Conservation (phyloP, 2,888 invertebrate species). For the Scaptomyza polygonia region DNA sequence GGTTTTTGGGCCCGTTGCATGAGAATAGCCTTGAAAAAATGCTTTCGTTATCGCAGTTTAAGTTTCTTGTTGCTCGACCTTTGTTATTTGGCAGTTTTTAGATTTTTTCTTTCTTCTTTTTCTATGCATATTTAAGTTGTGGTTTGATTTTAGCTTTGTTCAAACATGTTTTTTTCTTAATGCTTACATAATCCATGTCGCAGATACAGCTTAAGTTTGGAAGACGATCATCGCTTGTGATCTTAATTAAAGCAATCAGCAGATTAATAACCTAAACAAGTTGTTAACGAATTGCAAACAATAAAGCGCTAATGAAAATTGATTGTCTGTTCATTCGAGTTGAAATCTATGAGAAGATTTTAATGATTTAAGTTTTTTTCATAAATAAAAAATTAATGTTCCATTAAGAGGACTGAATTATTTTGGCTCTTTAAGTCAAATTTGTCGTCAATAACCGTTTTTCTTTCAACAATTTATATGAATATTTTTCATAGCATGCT, state of each 20-base stretch:
- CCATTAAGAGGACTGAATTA: no score
- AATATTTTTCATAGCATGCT: slow-evolving; percentile 40
- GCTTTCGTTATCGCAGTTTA: slow-evolving; percentile 50
- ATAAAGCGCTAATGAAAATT: background rate
- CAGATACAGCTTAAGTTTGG: slow-evolving; percentile 32
- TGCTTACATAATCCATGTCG: slow-evolving; percentile 66
- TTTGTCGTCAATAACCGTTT: no score
- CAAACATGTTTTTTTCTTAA: slow-evolving; percentile 55
- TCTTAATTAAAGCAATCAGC: slow-evolving; percentile 8
- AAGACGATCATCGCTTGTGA: slow-evolving; percentile 19
- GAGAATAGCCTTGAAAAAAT: slow-evolving; percentile 72
- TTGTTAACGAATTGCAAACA: slow-evolving; percentile 3
- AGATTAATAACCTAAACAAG: slow-evolving; percentile 12
- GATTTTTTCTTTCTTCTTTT: slow-evolving; percentile 38
- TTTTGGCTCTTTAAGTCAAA: background rate
- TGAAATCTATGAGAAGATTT: background rate
- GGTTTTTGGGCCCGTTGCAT: slow-evolving; percentile 67
- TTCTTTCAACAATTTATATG: no score
- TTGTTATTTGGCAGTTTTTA: slow-evolving; percentile 67
- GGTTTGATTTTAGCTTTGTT: slow-evolving; percentile 10
- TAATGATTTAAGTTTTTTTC: no score
- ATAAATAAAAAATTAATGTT: no score
- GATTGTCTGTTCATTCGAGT: no score
- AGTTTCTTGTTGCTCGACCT: slow-evolving; percentile 57
- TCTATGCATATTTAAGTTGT: background rate